Percentiles rank a stretch among this genome's conserved stretches.
phyloP scores from a whole-genome alignment of 2,113 vertebrate genomes.

The Acrocephalus arundinaceus region DNA sequence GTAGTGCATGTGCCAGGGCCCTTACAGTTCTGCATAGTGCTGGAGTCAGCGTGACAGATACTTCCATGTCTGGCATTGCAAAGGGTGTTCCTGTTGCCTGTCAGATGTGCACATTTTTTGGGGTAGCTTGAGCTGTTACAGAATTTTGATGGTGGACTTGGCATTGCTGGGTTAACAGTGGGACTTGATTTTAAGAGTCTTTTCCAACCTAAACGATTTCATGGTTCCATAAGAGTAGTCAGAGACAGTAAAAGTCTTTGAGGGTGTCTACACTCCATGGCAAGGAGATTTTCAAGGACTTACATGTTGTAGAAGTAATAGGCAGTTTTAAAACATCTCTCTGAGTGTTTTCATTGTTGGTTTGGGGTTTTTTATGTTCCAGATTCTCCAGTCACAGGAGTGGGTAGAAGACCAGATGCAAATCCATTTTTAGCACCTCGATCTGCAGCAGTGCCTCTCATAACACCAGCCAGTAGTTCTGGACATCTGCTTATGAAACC shows the following conservation, averaged over 20 bases:
- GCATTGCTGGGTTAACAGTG: background rate
- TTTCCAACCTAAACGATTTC: background rate
- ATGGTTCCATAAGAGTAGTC: background rate
- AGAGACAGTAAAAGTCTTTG: background rate
- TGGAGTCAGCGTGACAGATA: background rate
- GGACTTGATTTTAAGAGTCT: background rate
- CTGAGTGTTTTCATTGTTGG: background rate
- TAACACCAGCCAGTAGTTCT: slow-evolving; percentile 69
- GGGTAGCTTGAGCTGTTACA: background rate
- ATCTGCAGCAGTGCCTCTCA: slow-evolving; percentile 90
- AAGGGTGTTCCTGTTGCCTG: background rate
- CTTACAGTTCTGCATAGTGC: background rate
- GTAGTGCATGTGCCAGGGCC: background rate
- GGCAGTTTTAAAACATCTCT: background rate
- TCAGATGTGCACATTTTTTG: background rate
- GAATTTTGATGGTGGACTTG: background rate
- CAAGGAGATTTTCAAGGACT: background rate
- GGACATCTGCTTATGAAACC: slow-evolving; percentile 95
- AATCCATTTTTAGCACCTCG: slow-evolving; percentile 92
- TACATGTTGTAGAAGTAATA: background rate
- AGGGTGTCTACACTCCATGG: background rate
- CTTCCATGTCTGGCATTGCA: background rate
- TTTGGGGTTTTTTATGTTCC: background rate
- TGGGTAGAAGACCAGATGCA: slow-evolving; percentile 77
- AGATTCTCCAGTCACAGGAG: slow-evolving; percentile 63